Percentiles rank a stretch among this genome's conserved stretches.
Conservation (phyloP, 2,888 invertebrate species). For the Dynastes hyllus region DNA sequence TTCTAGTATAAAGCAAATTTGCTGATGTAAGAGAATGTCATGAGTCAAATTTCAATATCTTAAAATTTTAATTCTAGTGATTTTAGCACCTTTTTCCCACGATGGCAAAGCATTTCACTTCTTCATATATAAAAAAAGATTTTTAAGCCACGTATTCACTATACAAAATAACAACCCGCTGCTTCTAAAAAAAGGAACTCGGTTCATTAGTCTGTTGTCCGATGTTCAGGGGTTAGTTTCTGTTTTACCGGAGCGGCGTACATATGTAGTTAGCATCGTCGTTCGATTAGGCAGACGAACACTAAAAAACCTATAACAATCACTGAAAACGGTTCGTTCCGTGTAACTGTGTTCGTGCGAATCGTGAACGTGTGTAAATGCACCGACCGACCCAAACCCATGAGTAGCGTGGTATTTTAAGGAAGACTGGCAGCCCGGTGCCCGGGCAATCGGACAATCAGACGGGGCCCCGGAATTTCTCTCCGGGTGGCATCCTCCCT, state of each 20-base stretch:
- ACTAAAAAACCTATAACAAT: conserved; percentile 69
- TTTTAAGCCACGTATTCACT: not conserved
- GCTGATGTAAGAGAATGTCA: no score
- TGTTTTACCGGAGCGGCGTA: conserved; percentile 15
- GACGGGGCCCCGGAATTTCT: conserved; percentile 75
- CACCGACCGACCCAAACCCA: not conserved
- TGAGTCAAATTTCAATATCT: no score
- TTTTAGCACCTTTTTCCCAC: no score
- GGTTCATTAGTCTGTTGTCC: conserved; percentile 1
- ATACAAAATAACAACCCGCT: conserved; percentile 59
- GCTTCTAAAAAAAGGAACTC: conserved; percentile 57
- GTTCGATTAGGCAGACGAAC: conserved; percentile 67
- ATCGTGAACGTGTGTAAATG: conserved; percentile 46
- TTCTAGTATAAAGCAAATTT: no score
- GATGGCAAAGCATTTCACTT: no score
- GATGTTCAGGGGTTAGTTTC: conserved; percentile 11
- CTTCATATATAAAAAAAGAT: no score
- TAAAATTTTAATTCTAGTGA: no score
- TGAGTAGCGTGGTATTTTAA: not conserved
- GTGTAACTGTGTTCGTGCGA: conserved; percentile 57
- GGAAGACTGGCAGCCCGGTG: conserved; percentile 56
- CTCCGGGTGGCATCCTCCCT: conserved; percentile 73
- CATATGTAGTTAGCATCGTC: conserved; percentile 65
- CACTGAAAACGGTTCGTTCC: conserved; percentile 62
- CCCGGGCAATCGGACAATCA: conserved; percentile 77